Conservation (phyloP, 2,888 invertebrate species). For the Idaea aversata region DNA sequence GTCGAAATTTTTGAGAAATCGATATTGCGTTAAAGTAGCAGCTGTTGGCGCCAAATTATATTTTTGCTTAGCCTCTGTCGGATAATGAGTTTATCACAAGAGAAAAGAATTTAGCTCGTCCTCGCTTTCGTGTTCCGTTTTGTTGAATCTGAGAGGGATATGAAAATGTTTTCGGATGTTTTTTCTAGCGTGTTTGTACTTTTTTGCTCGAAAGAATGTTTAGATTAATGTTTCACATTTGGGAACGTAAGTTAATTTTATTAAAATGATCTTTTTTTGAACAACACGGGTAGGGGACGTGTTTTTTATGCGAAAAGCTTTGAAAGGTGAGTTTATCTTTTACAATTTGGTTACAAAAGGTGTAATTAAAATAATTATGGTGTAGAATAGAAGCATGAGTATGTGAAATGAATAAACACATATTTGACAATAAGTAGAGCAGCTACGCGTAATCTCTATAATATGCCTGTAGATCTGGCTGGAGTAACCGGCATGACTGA, state of each 20-base stretch:
- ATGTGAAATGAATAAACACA: not conserved
- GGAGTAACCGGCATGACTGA: no score
- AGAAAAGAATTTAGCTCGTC: constrained; percentile 22
- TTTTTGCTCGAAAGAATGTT: not conserved
- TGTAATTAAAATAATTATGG: not conserved
- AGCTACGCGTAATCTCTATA: no score
- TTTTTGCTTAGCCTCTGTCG: constrained; percentile 29
- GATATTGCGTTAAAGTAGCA: not conserved
- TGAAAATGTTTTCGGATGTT: constrained; percentile 20
- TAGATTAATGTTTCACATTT: constrained; percentile 3
- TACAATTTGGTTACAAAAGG: not conserved
- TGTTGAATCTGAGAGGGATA: constrained; percentile 26
- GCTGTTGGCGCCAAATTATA: constrained; percentile 17
- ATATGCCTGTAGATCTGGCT: no score
- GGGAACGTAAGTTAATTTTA: constrained; percentile 19
- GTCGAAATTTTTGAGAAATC: constrained; percentile 24
- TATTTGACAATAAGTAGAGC: not conserved
- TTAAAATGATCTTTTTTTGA: not conserved
- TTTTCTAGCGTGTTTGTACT: constrained; percentile 4
- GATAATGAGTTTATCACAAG: constrained; percentile 34
- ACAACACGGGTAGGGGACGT: not conserved
- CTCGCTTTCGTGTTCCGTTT: constrained; percentile 26
- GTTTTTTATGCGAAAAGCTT: not conserved
- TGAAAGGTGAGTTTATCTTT: not conserved
- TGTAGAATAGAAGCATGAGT: not conserved